Percentiles rank a stretch among this genome's conserved stretches.
These are phyloP conservation scores for Poecilia wingei DNA, from an alignment of 2,797 vertebrate genomes.

Conservation along the genomic window DNA sequence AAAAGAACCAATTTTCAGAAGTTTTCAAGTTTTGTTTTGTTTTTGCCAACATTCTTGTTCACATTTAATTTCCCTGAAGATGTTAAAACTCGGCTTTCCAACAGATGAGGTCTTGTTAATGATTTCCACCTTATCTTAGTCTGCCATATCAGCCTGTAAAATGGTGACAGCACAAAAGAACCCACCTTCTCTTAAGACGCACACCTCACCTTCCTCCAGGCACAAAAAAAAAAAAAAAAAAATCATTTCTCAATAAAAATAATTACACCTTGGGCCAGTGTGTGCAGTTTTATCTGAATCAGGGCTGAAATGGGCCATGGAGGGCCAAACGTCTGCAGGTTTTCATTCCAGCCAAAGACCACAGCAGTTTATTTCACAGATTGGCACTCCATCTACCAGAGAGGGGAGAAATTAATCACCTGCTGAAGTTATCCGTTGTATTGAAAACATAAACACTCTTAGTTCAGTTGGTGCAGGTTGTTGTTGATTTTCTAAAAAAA, in stretches of 20 bases:
- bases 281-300: conserved; percentile 33
- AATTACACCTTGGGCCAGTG: conserved; percentile 2
- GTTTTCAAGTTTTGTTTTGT: background rate
- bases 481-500: conserved; percentile 10
- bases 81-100: background rate
- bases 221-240: no score
- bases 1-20: background rate
- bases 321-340: conserved; percentile 28
- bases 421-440: conserved; percentile 29
- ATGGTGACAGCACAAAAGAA: conserved; percentile 2
- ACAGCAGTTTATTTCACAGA: conserved; percentile 57
- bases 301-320: conserved; percentile 21
- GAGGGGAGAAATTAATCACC: conserved; percentile 53
- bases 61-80: background rate
- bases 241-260: conserved; percentile 17
- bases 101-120: background rate
- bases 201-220: background rate
- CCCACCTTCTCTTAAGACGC: background rate
- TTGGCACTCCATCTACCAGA: conserved; percentile 57
- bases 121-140: background rate
- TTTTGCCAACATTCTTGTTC: background rate
- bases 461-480: conserved; percentile 21
- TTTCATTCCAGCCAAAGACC: conserved; percentile 46
- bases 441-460: conserved; percentile 39
- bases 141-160: background rate